phyloP scores from a whole-genome alignment of 2,888 invertebrate genomes.

The Fabriciana adippe region DNA sequence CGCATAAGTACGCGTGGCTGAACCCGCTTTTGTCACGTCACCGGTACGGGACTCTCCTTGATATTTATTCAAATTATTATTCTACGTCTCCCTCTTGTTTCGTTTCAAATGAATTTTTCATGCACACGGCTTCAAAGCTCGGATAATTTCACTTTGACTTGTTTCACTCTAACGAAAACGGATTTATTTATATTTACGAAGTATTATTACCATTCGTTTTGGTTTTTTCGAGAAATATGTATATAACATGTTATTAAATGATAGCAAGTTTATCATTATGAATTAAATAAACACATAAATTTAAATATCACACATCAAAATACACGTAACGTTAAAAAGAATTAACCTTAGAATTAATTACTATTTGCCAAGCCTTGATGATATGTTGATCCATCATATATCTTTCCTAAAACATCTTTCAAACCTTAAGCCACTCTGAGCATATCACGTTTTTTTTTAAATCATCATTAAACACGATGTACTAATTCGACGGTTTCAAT shows the following conservation, averaged over 20 bases:
- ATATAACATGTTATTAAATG: not conserved
- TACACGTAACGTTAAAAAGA: constrained; percentile 19
- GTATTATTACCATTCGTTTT: too few species aligned
- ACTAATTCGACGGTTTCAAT: constrained; percentile 38
- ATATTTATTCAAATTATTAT: constrained; percentile 82
- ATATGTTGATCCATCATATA: constrained; percentile 54
- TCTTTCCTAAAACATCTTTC: constrained; percentile 57
- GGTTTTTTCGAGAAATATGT: too few species aligned
- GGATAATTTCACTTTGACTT: constrained; percentile 80
- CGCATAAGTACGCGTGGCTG: constrained; percentile 74
- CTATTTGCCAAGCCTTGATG: constrained; percentile 63
- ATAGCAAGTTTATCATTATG: constrained; percentile 2
- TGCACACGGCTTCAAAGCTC: constrained; percentile 73
- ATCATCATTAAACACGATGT: constrained; percentile 42
- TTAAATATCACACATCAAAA: not conserved
- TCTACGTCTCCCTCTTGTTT: constrained; percentile 75
- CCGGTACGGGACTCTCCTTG: constrained; percentile 58
- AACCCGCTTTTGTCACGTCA: constrained; percentile 72
- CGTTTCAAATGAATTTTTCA: constrained; percentile 80
- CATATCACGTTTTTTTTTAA: constrained; percentile 41
- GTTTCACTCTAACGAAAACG: constrained; percentile 67
- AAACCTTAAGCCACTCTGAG: constrained; percentile 29
- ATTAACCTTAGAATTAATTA: constrained; percentile 35
- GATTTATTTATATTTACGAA: constrained; percentile 68
- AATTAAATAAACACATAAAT: not conserved